Percentiles rank a stretch among this genome's conserved stretches.
Evolutionary conservation across 2,113 vertebrate species (phyloP).

Genomic region (Bos indicus): DNA sequence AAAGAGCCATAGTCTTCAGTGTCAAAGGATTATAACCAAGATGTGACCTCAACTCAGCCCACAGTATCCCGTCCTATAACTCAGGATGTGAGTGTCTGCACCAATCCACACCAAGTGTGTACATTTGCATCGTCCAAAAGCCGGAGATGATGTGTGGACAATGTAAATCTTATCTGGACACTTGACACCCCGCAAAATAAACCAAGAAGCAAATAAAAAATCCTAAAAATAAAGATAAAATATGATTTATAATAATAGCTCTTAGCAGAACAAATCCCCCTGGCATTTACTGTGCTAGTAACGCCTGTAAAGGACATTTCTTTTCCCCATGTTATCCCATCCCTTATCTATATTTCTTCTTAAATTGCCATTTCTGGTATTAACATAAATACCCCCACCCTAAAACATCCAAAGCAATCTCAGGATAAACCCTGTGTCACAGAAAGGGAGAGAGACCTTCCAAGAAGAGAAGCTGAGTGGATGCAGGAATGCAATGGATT

Average conservation of each 20-base stretch:
- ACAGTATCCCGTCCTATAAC: too few species aligned
- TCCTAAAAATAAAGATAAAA: not conserved
- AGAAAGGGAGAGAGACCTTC: not conserved
- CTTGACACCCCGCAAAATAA: not conserved
- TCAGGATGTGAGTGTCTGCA: too few species aligned
- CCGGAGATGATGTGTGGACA: not conserved
- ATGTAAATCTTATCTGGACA: not conserved
- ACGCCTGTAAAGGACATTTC: not conserved
- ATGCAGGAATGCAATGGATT: not conserved
- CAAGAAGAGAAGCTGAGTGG: not conserved
- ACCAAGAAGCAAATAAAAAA: not conserved
- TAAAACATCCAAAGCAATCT: not conserved
- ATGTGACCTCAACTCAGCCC: fast-evolving
- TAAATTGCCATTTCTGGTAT: not conserved
- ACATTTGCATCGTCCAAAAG: not conserved
- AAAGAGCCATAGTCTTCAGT: not conserved
- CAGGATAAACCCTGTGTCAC: not conserved
- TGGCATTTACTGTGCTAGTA: not conserved
- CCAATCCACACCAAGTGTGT: not conserved
- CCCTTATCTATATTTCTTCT: not conserved
- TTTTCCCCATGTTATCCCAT: not conserved
- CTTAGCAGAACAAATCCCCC: not conserved
- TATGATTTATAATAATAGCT: not conserved
- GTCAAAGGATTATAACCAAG: not conserved
- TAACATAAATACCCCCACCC: not conserved